Conservation (phyloP, 2,113 vertebrate species). For the Corynorhinus townsendii region DNA sequence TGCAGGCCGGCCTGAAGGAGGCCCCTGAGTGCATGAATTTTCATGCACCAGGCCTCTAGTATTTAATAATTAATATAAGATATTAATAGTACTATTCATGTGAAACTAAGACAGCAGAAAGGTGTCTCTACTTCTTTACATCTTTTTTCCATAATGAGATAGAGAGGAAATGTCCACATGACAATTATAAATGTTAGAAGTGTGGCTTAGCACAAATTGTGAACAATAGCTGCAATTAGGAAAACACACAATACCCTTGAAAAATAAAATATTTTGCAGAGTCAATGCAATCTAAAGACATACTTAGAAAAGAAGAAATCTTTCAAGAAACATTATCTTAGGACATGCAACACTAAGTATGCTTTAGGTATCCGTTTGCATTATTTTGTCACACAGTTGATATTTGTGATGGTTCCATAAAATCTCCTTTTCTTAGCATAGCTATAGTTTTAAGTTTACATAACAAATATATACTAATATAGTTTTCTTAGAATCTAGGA, state of each 20-base stretch:
- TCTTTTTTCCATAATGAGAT: not conserved
- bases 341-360: not conserved
- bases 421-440: not conserved
- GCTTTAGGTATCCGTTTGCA: not conserved
- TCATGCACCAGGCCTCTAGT: too few relatives aligned
- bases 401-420: not conserved
- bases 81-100: not conserved
- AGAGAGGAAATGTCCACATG: not conserved
- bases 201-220: not conserved
- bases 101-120: not conserved
- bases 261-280: not conserved
- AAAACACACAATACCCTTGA: not conserved
- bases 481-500: not conserved
- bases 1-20: too few relatives aligned
- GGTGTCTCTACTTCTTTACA: not conserved
- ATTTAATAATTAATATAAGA: slow-evolving; percentile 1
- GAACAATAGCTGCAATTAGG: not conserved
- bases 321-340: not conserved
- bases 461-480: not conserved
- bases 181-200: not conserved
- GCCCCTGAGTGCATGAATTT: too few relatives aligned
- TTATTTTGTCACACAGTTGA: not conserved
- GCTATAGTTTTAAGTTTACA: not conserved
- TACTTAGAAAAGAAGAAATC: not conserved
- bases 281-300: not conserved